phyloP scores from a whole-genome alignment of 2,888 invertebrate genomes.

The Meliscaeva auricollis region DNA sequence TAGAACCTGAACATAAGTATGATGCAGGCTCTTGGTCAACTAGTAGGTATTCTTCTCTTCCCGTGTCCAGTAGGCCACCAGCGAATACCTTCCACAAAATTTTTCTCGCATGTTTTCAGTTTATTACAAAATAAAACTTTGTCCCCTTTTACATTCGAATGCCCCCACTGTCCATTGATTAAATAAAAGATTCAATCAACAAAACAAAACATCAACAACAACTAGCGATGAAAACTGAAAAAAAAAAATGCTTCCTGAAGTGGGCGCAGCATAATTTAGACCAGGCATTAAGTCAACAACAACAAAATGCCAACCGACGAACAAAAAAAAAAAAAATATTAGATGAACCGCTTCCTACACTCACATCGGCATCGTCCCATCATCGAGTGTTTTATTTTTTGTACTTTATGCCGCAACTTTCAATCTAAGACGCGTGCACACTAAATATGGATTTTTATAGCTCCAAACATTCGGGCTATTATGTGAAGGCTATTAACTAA shows the following conservation, averaged over 20 bases:
- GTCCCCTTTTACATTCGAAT: not conserved
- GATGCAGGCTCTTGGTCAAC: too few relatives aligned
- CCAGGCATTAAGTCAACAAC: not conserved
- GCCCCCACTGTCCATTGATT: constrained; percentile 29
- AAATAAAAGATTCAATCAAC: constrained; percentile 26
- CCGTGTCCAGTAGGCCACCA: too few relatives aligned
- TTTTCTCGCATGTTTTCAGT: too few relatives aligned
- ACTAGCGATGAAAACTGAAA: constrained; percentile 30
- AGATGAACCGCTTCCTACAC: constrained; percentile 66
- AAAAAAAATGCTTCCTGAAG: constrained; percentile 55
- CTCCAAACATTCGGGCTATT: constrained; percentile 47
- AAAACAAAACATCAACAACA: constrained; percentile 16
- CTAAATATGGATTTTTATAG: constrained; percentile 52
- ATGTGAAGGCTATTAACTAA: constrained; percentile 62
- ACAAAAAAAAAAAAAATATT: not conserved
- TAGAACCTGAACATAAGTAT: too few relatives aligned
- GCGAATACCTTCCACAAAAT: too few relatives aligned
- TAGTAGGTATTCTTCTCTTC: too few relatives aligned
- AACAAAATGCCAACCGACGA: not conserved
- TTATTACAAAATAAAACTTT: too few relatives aligned
- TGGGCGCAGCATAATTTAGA: constrained; percentile 57
- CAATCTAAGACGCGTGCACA: constrained; percentile 47
- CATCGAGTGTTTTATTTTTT: constrained; percentile 13
- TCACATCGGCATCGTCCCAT: not conserved
- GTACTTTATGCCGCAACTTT: constrained; percentile 32